These are phyloP conservation scores for Drosophila nigritarsus DNA, from an alignment of 2,888 invertebrate species.

Conservation along the genomic window DNA sequence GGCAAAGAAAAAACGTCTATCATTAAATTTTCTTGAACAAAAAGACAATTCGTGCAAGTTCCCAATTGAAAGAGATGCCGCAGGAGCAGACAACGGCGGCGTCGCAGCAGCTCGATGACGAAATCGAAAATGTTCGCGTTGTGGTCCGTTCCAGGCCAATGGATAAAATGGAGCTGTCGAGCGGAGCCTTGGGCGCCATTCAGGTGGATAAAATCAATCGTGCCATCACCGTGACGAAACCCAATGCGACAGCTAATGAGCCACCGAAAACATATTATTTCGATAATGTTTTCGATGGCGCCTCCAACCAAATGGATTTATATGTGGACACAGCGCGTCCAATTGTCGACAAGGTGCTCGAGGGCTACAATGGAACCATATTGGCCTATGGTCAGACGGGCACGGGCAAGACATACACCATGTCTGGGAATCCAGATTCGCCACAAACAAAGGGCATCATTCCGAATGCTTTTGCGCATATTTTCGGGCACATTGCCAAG, in stretches of 20 bases:
- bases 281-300: conserved; percentile 96
- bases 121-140: conserved; percentile 97
- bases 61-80: conserved; percentile 61
- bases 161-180: conserved; percentile 92
- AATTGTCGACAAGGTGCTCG: conserved; percentile 97
- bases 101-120: conserved; percentile 87
- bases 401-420: conserved; percentile 99
- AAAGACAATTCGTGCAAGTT: conserved; percentile 7
- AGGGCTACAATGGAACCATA: conserved; percentile 98
- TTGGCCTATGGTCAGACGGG: conserved; percentile 97
- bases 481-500: conserved; percentile 98
- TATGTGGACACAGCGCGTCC: conserved; percentile 98
- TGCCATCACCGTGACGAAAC: conserved; percentile 91
- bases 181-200: conserved; percentile 90
- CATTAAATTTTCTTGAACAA: conserved; percentile 34
- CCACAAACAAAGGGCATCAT: conserved; percentile 98
- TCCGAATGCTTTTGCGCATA: conserved; percentile 99
- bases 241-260: conserved; percentile 89
- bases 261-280: conserved; percentile 96
- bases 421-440: conserved; percentile 95
- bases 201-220: conserved; percentile 91
- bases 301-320: conserved; percentile 93
- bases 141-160: conserved; percentile 97
- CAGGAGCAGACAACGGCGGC: conserved; percentile 62
- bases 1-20: conserved; percentile 49